Evolutionary conservation across 2,113 vertebrate species (phyloP).

Genomic region (Erythrolamprus reginae): DNA sequence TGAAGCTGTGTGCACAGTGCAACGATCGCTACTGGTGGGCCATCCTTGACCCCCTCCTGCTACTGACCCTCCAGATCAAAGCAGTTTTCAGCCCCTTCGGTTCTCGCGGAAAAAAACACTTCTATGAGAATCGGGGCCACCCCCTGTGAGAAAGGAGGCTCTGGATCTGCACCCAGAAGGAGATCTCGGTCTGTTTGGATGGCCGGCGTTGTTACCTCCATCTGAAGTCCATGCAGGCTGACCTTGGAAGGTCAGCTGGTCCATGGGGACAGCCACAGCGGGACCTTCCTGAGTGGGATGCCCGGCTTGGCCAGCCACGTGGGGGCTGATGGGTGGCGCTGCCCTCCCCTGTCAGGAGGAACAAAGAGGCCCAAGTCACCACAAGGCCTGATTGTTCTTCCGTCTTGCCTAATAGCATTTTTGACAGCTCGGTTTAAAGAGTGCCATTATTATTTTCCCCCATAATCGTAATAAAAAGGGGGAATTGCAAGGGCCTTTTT

Average conservation of each 20-base stretch:
- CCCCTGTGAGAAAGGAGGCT: neutral
- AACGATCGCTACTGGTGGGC: no score
- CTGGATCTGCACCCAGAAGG: neutral
- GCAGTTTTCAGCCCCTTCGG: neutral
- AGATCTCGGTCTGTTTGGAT: neutral
- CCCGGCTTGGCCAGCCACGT: no score
- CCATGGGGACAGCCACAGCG: neutral
- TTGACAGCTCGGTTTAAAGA: slow-evolving; percentile 17
- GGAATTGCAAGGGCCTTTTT: neutral
- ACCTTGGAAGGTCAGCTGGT: neutral
- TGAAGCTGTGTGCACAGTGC: no score
- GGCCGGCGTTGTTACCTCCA: neutral
- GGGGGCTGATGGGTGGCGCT: neutral
- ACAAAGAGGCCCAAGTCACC: neutral
- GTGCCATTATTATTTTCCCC: neutral
- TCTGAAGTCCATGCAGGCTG: neutral
- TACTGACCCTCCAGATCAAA: neutral
- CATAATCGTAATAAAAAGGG: slow-evolving; percentile 9
- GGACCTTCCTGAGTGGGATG: neutral
- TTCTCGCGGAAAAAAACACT: neutral
- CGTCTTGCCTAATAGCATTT: slow-evolving; percentile 18
- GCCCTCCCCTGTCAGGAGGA: neutral
- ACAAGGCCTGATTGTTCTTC: neutral
- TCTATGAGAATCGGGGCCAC: neutral
- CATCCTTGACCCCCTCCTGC: no score